These are phyloP conservation scores for Drosophila baimaii DNA, from an alignment of 1,140 invertebrate genomes.

Conservation along the genomic window DNA sequence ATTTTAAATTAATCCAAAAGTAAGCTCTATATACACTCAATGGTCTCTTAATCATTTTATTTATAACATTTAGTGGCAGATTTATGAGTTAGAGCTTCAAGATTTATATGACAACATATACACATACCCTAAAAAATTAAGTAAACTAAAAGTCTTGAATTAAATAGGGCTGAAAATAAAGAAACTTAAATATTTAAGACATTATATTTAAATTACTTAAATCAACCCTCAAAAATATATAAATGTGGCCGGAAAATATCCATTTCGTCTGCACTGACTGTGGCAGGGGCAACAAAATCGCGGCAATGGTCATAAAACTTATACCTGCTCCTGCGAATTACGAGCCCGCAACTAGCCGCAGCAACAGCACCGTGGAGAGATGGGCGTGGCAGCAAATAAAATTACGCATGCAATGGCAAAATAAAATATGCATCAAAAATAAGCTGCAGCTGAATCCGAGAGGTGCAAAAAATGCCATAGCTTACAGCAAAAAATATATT, in stretches of 20 bases:
- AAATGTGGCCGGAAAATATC: background rate
- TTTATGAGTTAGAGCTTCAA: too few species aligned
- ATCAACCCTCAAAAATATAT: background rate
- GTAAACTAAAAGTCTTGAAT: too few species aligned
- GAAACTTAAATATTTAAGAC: background rate
- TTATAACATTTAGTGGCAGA: too few species aligned
- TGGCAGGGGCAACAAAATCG: constrained; percentile 39
- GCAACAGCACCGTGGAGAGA: constrained; percentile 22
- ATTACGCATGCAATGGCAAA: constrained; percentile 81
- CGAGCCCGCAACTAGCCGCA: constrained; percentile 44
- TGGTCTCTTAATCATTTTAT: too few species aligned
- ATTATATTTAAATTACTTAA: background rate
- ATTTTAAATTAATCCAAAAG: background rate
- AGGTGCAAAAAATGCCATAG: constrained; percentile 36
- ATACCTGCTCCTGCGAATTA: constrained; percentile 61
- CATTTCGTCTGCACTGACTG: background rate
- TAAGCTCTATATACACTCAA: too few species aligned
- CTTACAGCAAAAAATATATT: constrained; percentile 41
- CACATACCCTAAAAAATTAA: too few species aligned
- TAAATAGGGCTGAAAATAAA: background rate
- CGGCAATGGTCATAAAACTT: constrained; percentile 69
- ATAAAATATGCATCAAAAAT: constrained; percentile 82
- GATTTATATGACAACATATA: too few species aligned
- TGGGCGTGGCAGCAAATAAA: constrained; percentile 66
- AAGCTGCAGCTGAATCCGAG: constrained; percentile 76